Evolutionary conservation across 2,888 invertebrate genomes (phyloP), one percentile per base, ranked within the genome.

Genomic region (Pristionchus maxplancki): DNA sequence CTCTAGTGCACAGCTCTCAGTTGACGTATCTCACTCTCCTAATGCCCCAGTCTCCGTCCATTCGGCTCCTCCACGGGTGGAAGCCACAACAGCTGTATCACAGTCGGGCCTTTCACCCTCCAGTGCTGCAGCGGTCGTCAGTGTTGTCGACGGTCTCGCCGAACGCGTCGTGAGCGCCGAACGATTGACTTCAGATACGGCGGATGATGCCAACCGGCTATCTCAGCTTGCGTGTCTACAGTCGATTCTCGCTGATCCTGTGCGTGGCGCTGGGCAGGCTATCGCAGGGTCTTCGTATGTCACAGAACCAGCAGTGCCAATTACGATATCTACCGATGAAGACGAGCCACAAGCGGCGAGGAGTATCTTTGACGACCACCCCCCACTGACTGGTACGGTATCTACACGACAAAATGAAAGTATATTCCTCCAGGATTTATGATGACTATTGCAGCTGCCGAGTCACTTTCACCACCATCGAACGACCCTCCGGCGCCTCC

Each of bases 351-450:
- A 58, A 13, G 53, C 83, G 5, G 62, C 85, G 6, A 58, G 44
- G 28, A 85, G 85, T 40, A 85, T 85, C 64, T 85, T 85, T 44
- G 85, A 85, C 1, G 85, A 85, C 28, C 85, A 85, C 28, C 85
- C 85, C 20, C 53, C 1, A 13, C 44, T 85, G 15, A 31, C 37
- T 4, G 64, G 44, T 62, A 85, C 85, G 37, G 62, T n/a, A n/a
- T 50, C 53, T n/a, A n/a, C n/a, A n/a, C n/a, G n/a, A n/a, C n/a
- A n/a, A n/a, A n/a, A n/a, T n/a, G n/a, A n/a, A n/a, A n/a, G n/a
- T n/a, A n/a, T n/a, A n/a, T n/a, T n/a, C n/a, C n/a, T n/a, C n/a
- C n/a, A n/a, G n/a, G n/a, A n/a, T n/a, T n/a, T n/a, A n/a, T n/a
- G n/a, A n/a, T 31, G 37, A 15, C 37, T 4, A 67, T 37, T 78